Base-by-base conservation (phyloP, 2,797 vertebrate species). In the Gadopsis bispinosus region DNA sequence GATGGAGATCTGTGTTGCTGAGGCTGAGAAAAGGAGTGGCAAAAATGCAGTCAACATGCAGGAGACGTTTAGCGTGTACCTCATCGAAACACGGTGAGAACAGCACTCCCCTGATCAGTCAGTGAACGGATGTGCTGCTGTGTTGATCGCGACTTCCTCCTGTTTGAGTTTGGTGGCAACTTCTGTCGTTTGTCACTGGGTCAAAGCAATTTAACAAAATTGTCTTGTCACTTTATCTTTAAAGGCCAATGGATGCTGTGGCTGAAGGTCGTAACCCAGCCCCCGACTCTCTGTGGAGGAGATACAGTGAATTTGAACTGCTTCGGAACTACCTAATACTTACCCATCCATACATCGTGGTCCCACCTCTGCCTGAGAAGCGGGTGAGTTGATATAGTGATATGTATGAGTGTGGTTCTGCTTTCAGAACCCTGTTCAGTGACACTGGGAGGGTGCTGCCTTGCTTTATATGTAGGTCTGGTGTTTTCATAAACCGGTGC, bases 281-380 rank as follows among this genome's bases (percentile, higher is more conserved):
- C 5, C 96, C 97, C 11, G 97, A 98, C 69, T 96, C 97, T 4
- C 89, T 99, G 48, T 99, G 98, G 98, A 96, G 98, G 77, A 94
- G 97, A 53, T 99, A 99, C 90, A 99, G 98, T 87, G 98, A 99
- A 88, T 99, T 99, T 84, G 98, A 99, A 76, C 90, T 99, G 79
- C 75, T 99, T 84, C 92, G 97, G 83, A 98, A 95, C 92, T 97
- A 98, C 72, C 93, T 99, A 60, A 91, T 97, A 9, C 96, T 97
- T 26, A 95, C 94, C 43, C 97, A 96, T 76, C 95, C 98, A 0
- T 97, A 96, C 83, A 89, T 97, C 60, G 96, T 98, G 35, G 97
- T 96, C 16, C 97, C 98, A 1, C 98, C 98, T 51, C 91, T 99
- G 80, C 98, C 98, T 47, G 98, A 99, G 89, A 99, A 99, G 94